Evolutionary conservation across 2,888 invertebrate species (phyloP).

Genomic region (Eristalis tenax): DNA sequence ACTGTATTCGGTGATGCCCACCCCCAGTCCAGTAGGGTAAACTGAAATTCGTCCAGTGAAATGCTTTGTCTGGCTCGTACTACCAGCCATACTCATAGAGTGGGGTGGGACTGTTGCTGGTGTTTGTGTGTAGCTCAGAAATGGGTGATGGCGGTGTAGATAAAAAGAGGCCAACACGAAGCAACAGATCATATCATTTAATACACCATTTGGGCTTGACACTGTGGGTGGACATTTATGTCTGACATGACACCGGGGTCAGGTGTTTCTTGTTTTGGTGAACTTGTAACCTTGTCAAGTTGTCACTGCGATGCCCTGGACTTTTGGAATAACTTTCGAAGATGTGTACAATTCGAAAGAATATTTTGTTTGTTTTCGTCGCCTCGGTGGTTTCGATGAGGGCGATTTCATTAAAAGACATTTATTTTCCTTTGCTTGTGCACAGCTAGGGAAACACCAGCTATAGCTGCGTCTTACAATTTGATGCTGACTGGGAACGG

Average conservation of each 20-base stretch:
- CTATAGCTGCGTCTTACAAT: no score
- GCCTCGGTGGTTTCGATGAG: not conserved
- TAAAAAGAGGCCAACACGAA: slow-evolving; percentile 58
- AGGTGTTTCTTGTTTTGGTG: slow-evolving; percentile 58
- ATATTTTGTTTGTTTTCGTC: not conserved
- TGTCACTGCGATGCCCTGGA: slow-evolving; percentile 26
- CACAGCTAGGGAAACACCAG: no score
- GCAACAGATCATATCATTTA: slow-evolving; percentile 72
- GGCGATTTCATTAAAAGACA: no score
- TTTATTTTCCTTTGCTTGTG: no score
- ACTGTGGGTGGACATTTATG: slow-evolving; percentile 64
- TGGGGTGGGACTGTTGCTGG: slow-evolving; percentile 51
- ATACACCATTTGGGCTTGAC: slow-evolving; percentile 58
- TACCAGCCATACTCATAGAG: slow-evolving; percentile 16
- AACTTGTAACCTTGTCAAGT: slow-evolving; percentile 62
- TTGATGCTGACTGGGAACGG: no score
- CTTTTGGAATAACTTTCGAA: not conserved
- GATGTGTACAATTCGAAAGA: not conserved
- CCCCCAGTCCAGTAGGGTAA: slow-evolving; percentile 48
- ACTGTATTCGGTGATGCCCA: slow-evolving; percentile 42
- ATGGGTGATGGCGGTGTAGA: slow-evolving; percentile 18
- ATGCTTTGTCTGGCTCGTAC: slow-evolving; percentile 40
- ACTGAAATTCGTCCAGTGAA: slow-evolving; percentile 54
- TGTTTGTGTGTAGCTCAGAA: slow-evolving; percentile 11
- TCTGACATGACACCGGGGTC: slow-evolving; percentile 53